Base-by-base conservation (phyloP, 2,797 vertebrate genomes). In the Hypotaenidia okinawae region DNA sequence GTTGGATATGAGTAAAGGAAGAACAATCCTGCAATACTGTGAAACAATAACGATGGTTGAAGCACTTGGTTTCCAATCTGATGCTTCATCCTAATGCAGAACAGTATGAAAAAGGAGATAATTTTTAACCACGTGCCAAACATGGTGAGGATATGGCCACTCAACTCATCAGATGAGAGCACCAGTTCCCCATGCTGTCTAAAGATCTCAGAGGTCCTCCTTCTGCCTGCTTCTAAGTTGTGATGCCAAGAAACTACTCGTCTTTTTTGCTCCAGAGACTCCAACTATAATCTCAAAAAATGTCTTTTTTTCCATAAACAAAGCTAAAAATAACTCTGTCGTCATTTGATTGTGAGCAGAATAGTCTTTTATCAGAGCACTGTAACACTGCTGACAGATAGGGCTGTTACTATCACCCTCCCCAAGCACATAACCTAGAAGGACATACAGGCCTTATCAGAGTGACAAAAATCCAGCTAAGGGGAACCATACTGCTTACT, bases 271-370 rank as follows among this genome's bases (percentile, higher is more conserved):
- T 96, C 82, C 90, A 39, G 90, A 75, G 89, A 67, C 55, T 97
- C 87, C 90, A 96, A 91, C 94, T 82, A 82, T 72, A 97, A 97
- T 91, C 95, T 95, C 80, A 95, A 79, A 95, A 97, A 98, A 92
- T 75, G 61, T 75, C 81, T 87, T 96, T 95, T 95, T 97, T 97
- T 95, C 96, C 97, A 97, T 94, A 95, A 97, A 97, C 92, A 97
- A 94, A 97, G 96, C 96, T 96, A 98, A 98, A 97, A 96, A 96
- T 92, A 97, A 96, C 94, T 96, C 95, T 73, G 96, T 89, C 66
- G 95, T 94, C 77, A 95, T 93, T 93, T 98, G 95, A 97, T 96
- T 97, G 92, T 78, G 92, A 95, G 69, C 86, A 96, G 94, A 97
- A 91, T 86, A 94, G 77, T 76, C 89, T 84, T 92, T 91, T 90